Conservation (phyloP, 2,888 invertebrate genomes). For the Tetragonisca angustula region DNA sequence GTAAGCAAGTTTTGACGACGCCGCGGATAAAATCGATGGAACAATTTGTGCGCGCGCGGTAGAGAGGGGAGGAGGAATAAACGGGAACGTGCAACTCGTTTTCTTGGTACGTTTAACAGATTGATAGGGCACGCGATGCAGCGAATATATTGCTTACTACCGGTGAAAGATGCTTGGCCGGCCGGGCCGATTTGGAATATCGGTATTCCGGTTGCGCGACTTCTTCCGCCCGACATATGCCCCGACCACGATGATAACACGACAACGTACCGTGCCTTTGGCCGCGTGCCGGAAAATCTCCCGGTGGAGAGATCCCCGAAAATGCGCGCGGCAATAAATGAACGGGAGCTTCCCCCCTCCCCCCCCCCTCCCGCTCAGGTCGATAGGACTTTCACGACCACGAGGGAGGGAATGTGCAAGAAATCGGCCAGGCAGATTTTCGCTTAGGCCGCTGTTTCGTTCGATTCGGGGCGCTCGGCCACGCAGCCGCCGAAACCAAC, state of each 20-base stretch:
- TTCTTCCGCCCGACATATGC: conserved; percentile 48
- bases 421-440: neutral
- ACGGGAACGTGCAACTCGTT: conserved; percentile 10
- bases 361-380: neutral
- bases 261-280: conserved; percentile 50
- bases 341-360: too few species aligned
- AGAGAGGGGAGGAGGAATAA: neutral
- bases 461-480: neutral
- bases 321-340: conserved; percentile 40
- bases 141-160: conserved; percentile 42
- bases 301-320: conserved; percentile 37
- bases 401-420: neutral
- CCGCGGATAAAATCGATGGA: conserved; percentile 3
- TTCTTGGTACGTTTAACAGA: conserved; percentile 41
- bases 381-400: conserved; percentile 28
- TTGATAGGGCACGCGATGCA: conserved; percentile 41
- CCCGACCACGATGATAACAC: conserved; percentile 54
- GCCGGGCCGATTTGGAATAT: conserved; percentile 47
- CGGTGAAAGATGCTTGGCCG: conserved; percentile 19
- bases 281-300: conserved; percentile 47
- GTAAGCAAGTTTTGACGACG: neutral
- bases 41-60: conserved; percentile 13
- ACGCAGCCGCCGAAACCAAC: neutral
- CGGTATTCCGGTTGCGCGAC: conserved; percentile 50
- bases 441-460: neutral